Conservation (phyloP, 1,140 invertebrate species). For the Aphelenchoides fujianensis region DNA sequence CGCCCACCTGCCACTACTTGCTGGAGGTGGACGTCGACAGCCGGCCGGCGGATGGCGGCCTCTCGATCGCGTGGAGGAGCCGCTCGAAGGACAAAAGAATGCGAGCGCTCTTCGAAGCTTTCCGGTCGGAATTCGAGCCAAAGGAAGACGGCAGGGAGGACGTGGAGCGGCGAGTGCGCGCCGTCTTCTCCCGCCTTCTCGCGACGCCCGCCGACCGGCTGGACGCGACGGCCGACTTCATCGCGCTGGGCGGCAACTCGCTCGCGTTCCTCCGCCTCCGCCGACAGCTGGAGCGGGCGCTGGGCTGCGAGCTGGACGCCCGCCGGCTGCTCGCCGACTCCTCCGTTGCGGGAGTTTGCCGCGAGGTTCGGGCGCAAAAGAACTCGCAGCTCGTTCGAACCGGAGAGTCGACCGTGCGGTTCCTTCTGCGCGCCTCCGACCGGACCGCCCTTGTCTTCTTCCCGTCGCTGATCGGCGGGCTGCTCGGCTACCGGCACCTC, state of each 20-base stretch:
- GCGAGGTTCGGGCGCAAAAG: no score
- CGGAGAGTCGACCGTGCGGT: background rate
- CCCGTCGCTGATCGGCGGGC: conserved; percentile 1
- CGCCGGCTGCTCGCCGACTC: background rate
- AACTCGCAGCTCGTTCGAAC: background rate
- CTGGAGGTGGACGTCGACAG: conserved; percentile 22
- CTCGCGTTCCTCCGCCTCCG: conserved; percentile 17
- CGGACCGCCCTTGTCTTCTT: conserved; percentile 7
- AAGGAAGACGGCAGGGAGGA: background rate
- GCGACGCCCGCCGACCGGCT: background rate
- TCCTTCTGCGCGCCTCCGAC: background rate
- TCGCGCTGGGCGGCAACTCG: conserved; percentile 27
- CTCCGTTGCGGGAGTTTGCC: conserved; percentile 2
- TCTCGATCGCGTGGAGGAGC: conserved; percentile 11
- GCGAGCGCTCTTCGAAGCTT: background rate
- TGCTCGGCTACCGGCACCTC: conserved; percentile 9
- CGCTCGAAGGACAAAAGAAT: background rate
- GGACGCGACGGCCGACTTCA: conserved; percentile 4
- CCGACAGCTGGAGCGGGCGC: background rate
- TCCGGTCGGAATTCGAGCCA: conserved; percentile 15
- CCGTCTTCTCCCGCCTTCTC: background rate
- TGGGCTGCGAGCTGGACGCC: conserved; percentile 10
- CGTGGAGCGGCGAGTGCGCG: background rate
- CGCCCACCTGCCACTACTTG: background rate
- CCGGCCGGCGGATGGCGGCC: background rate